A percentile compares a stretch with the other conserved stretches of the same genome.
phyloP scores from a whole-genome alignment of 2,113 vertebrate species.

The Speoplatyrhinus poulsoni region DNA sequence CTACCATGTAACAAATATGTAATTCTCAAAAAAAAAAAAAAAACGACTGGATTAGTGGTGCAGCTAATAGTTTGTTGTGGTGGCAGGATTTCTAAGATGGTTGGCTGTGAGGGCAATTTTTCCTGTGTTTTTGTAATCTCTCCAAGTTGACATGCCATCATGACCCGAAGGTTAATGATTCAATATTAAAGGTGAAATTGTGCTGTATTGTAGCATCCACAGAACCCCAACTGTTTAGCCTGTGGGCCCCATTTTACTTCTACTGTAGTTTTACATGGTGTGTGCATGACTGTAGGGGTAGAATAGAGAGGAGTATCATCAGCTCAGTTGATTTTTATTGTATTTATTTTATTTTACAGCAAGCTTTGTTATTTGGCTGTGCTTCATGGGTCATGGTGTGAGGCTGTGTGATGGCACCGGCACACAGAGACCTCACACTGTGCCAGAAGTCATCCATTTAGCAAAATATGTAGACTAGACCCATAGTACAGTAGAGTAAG shows the following conservation, averaged over 20 bases:
- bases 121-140: neutral
- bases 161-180: no score
- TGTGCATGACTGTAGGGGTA: no score
- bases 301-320: no score
- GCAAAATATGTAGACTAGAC: neutral
- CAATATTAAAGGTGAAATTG: no score
- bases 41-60: constrained; percentile 37
- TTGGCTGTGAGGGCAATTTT: constrained; percentile 32
- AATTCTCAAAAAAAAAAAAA: constrained; percentile 40
- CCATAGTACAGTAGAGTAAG: neutral
- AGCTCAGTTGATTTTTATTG: no score
- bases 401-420: constrained; percentile 25
- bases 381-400: constrained; percentile 18
- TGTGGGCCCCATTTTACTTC: no score
- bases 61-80: constrained; percentile 46
- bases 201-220: no score
- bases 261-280: no score
- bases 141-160: neutral
- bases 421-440: constrained; percentile 4
- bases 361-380: constrained; percentile 10
- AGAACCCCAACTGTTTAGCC: no score
- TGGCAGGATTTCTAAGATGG: constrained; percentile 36
- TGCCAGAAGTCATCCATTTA: constrained; percentile 17
- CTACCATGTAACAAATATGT: no score
- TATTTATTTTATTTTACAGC: neutral